Evolutionary conservation across 2,797 vertebrate genomes (phyloP).

Genomic region (Menidia menidia): DNA sequence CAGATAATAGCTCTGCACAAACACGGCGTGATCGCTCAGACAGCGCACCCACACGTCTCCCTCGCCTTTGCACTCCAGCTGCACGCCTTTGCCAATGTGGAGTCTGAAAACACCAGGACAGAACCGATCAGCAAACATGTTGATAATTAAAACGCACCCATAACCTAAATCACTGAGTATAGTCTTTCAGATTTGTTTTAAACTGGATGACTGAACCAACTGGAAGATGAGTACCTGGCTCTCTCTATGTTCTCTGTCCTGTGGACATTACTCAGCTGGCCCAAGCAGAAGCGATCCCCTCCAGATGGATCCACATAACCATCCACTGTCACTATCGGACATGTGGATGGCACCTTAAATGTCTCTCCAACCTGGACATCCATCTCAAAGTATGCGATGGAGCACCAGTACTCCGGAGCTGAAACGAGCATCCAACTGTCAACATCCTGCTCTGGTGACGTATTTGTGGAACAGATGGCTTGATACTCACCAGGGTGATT

Average conservation of each 20-base stretch:
- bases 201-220: too few species aligned
- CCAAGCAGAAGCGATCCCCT: conserved; percentile 96
- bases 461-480: not conserved
- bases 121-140: too few species aligned
- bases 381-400: conserved; percentile 99
- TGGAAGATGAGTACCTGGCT: conserved; percentile 85
- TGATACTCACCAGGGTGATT: conserved; percentile 92
- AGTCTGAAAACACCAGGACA: conserved; percentile 79
- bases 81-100: conserved; percentile 96
- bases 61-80: conserved; percentile 97
- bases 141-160: too few species aligned
- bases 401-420: conserved; percentile 99
- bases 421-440: conserved; percentile 10
- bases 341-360: conserved; percentile 96
- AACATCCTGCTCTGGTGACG: not conserved
- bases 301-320: conserved; percentile 98
- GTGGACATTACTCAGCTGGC: conserved; percentile 98
- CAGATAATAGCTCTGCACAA: conserved; percentile 97
- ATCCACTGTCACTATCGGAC: conserved; percentile 95
- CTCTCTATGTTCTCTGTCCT: conserved; percentile 97
- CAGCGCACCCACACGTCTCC: conserved; percentile 97
- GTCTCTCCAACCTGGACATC: conserved; percentile 98
- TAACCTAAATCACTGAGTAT: too few species aligned
- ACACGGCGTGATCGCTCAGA: conserved; percentile 95
- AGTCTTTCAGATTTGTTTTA: too few species aligned